Evolutionary conservation across 2,888 invertebrate species (phyloP), one percentile per base, ranked within the genome.

Genomic region (Isotomurus palustris): DNA sequence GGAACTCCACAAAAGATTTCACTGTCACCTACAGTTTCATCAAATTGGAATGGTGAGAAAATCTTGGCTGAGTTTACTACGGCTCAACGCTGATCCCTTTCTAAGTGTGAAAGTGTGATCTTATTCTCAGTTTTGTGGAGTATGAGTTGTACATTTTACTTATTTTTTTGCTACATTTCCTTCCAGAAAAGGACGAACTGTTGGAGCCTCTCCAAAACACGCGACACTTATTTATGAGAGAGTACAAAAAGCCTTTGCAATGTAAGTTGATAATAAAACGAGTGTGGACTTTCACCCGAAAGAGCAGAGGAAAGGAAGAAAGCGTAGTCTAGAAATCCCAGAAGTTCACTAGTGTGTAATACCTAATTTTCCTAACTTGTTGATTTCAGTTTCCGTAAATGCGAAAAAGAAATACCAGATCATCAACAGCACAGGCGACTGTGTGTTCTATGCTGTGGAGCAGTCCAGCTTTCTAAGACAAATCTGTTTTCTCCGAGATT

Each of bases 351-450:
- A n/a, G n/a, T n/a, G n/a, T n/a, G n/a, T n/a, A n/a, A n/a, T n/a
- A n/a, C n/a, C n/a, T n/a, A n/a, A n/a, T n/a, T n/a, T n/a, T n/a
- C n/a, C n/a, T n/a, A n/a, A n/a, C n/a, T n/a, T n/a, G n/a, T n/a
- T n/a, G n/a, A n/a, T n/a, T n/a, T 10, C 36, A 52, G 58, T 52
- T 24, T 40, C 57, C 5, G 29, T 57, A 47, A 49, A 61, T 27
- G 57, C 57, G 8, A 56, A 53, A 22, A 62, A 59, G 25, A 64
- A 55, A 19, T 64, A 57, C 53, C 64, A 64, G 55, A 56, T 64
- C 28, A 56, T 64, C 27, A 64, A 64, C 53, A 64, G 59, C 36
- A 47, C 50, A n/a, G 64, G 61, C n/a, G 62, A 64, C 43, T 62
- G 61, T 38, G 59, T 64, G 14, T 54, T 56, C 22, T 53, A 59